Conservation (phyloP, 2,113 vertebrate genomes). For the Microtus ochrogaster region DNA sequence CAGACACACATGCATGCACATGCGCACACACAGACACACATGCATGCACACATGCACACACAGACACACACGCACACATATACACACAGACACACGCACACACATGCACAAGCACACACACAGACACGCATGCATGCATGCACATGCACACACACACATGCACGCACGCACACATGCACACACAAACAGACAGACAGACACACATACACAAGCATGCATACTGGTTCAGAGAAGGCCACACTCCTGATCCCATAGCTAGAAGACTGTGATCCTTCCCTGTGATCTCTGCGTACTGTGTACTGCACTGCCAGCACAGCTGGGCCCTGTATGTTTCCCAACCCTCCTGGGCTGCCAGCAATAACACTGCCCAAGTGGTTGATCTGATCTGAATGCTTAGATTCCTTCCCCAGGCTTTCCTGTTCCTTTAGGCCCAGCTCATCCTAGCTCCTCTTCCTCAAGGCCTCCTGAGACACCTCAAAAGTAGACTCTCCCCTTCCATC, state of each 20-base stretch:
- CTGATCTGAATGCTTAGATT: not conserved
- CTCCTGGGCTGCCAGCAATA: not conserved
- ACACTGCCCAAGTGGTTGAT: not conserved
- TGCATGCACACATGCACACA: too few species aligned
- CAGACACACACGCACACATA: not conserved
- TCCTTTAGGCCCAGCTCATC: not conserved
- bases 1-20: rapidly evolving
- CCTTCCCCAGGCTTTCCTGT: not conserved
- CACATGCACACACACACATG: too few species aligned
- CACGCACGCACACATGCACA: rapidly evolving
- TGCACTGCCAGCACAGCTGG: not conserved
- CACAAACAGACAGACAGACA: not conserved
- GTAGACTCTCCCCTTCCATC: not conserved
- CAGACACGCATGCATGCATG: not conserved
- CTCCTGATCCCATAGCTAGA: not conserved
- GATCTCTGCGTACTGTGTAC: not conserved
- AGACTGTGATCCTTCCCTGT: not conserved
- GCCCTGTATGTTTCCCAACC: not conserved
- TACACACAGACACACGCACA: not conserved
- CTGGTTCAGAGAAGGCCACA: not conserved
- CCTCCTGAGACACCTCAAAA: not conserved
- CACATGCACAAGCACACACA: too few species aligned
- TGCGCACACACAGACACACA: not conserved
- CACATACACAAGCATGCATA: too few species aligned
- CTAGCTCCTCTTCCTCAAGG: not conserved